phyloP scores from a whole-genome alignment of 2,888 invertebrate genomes.

The Ceriagrion tenellum region DNA sequence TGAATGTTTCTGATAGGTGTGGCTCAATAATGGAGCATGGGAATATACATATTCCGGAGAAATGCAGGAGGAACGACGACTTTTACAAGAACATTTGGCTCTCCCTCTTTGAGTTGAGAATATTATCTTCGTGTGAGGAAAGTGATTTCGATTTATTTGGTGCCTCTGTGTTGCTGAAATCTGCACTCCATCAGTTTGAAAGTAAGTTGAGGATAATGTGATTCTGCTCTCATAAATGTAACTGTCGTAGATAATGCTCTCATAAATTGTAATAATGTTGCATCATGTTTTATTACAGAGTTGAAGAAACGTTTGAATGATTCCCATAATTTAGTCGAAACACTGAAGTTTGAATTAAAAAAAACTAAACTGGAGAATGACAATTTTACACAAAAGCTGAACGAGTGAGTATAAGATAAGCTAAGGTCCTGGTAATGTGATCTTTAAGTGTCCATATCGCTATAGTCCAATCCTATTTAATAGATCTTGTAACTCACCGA shows the following conservation, averaged over 20 bases:
- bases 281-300: background rate
- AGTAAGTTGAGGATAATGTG: background rate
- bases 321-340: background rate
- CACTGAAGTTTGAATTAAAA: background rate
- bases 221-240: background rate
- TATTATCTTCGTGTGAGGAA: background rate
- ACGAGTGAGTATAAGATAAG: background rate
- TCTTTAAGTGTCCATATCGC: too few relatives aligned
- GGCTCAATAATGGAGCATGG: background rate
- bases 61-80: background rate
- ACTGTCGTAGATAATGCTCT: too few relatives aligned
- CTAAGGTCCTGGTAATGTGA: too few relatives aligned
- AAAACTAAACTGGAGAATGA: background rate
- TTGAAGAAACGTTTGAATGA: conserved; percentile 15
- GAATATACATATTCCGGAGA: background rate
- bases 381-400: background rate
- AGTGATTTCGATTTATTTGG: background rate
- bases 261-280: background rate
- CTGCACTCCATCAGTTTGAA: background rate
- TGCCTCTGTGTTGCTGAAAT: background rate
- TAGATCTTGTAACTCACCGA: too few relatives aligned
- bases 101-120: background rate
- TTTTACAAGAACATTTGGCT: background rate
- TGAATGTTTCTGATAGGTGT: too few relatives aligned
- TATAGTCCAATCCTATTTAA: too few relatives aligned